A percentile compares a stretch with the other conserved stretches of the same genome.
These are phyloP conservation scores for Poecile atricapillus DNA, from an alignment of 2,113 vertebrate species.

Conservation along the genomic window DNA sequence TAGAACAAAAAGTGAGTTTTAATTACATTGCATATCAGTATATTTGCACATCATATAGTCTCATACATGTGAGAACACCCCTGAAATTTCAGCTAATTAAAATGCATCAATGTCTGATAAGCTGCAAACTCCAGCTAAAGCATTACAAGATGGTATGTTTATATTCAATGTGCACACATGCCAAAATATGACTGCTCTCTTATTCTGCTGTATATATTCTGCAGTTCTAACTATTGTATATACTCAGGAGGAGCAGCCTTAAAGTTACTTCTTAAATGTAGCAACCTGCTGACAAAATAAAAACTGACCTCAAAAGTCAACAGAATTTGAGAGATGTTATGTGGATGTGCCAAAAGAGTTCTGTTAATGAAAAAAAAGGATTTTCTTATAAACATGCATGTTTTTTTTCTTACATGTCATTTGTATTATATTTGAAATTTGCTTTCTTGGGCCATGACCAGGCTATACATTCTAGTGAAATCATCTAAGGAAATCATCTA, in stretches of 20 bases:
- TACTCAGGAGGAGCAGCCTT: not conserved
- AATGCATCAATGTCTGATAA: not conserved
- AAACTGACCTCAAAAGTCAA: not conserved
- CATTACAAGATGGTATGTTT: not conserved
- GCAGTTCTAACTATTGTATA: not conserved
- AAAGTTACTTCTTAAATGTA: not conserved
- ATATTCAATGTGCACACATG: not conserved
- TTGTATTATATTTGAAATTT: not conserved
- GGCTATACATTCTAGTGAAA: not conserved
- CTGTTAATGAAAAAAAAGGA: not conserved
- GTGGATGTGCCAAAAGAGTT: not conserved
- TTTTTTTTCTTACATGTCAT: rapidly evolving
- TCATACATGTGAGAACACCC: not conserved
- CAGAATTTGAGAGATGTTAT: not conserved
- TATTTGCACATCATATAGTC: not conserved
- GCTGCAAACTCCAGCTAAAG: not conserved
- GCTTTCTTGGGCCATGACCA: not conserved
- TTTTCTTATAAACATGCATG: rapidly evolving
- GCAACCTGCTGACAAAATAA: not conserved
- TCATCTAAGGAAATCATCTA: not conserved
- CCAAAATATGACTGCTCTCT: not conserved
- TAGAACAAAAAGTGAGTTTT: not conserved
- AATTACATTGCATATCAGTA: not conserved
- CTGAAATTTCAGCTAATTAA: not conserved
- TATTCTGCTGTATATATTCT: not conserved